A percentile compares a stretch with the other conserved stretches of the same genome.
Evolutionary conservation across 2,113 vertebrate genomes (phyloP).

Genomic region (Stigmatopora nigra): DNA sequence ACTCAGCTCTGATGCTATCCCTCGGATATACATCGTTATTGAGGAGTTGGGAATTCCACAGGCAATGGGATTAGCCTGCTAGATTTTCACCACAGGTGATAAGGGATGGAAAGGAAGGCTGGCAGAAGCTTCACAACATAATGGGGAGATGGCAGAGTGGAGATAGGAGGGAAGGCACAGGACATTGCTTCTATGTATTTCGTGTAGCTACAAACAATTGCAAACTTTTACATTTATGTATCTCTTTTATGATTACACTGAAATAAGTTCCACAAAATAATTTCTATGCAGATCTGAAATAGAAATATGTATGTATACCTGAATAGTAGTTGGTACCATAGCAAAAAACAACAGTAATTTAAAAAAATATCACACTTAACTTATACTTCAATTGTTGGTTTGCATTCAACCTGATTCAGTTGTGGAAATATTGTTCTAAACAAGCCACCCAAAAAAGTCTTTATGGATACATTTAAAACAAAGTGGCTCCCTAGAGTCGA

Average conservation of each 20-base stretch:
- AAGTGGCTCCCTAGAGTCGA: too few relatives aligned
- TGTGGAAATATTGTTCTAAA: too few relatives aligned
- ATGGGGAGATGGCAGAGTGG: constrained; percentile 50
- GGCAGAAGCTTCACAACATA: constrained; percentile 54
- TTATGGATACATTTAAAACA: too few relatives aligned
- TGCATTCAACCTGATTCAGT: too few relatives aligned
- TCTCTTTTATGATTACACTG: neutral
- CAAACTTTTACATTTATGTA: constrained; percentile 23
- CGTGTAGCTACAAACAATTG: constrained; percentile 40
- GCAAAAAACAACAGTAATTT: too few relatives aligned
- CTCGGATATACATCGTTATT: constrained; percentile 64
- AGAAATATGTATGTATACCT: constrained; percentile 14
- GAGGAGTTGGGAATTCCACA: constrained; percentile 52
- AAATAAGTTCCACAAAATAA: neutral
- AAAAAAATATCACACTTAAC: too few relatives aligned
- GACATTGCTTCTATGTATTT: constrained; percentile 24
- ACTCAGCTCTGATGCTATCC: constrained; percentile 60
- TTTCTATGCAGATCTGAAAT: neutral
- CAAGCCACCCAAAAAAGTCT: too few relatives aligned
- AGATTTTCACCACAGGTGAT: constrained; percentile 65
- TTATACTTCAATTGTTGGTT: too few relatives aligned
- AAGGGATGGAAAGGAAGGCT: constrained; percentile 44
- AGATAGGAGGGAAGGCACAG: constrained; percentile 49
- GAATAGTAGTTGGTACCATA: too few relatives aligned
- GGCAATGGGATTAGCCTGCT: constrained; percentile 56